Evolutionary conservation across 2,113 vertebrate species (phyloP), one percentile per base, ranked within the genome.

Genomic region (Psephotus haematonotus): DNA sequence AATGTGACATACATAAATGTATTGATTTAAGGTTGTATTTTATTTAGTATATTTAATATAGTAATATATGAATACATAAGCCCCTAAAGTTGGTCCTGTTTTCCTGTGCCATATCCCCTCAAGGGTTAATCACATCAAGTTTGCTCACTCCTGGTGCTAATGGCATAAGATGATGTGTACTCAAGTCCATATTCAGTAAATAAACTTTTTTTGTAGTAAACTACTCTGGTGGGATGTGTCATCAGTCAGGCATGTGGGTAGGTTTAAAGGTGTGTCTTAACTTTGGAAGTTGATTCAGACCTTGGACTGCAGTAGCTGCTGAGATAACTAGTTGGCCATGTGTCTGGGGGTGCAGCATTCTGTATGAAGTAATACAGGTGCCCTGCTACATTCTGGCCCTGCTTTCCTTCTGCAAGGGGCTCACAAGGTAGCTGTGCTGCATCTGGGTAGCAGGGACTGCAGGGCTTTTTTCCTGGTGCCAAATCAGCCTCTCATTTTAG

Each of bases 171-270:
- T 57, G 39, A 44, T 93, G 15, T 82, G 47, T 94, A 72, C 37
- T 50, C 49, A 37, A 76, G 41, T 65, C 69, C 33, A 71, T 88
- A 65, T 41, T 80, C 41, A 74, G 49, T 82, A 86, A 96, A 96
- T 95, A 94, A 97, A 97, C 62, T n/a, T 92, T 90, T 90, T 57
- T 96, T 93, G 49, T 77, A 93, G 53, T 69, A 80, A 82, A 77
- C 49, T 43, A 3, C 39, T 82, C 28, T 82, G 44, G 52, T 90
- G 78, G 57, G 62, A 68, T 67, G 80, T 93, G 88, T 94, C 27
- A 43, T 91, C n/a, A 77, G 11, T 33, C 57, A 87, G 64, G 37
- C n/a, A 31, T 64, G 43, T 33, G 43, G 25, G 44, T 27, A 60
- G 67, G 44, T 57, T 74, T 70, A 53, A 75, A 79, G 49, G 27